These are phyloP conservation scores for Hycleus cichorii DNA, from an alignment of 1,140 invertebrate genomes.

Conservation along the genomic window DNA sequence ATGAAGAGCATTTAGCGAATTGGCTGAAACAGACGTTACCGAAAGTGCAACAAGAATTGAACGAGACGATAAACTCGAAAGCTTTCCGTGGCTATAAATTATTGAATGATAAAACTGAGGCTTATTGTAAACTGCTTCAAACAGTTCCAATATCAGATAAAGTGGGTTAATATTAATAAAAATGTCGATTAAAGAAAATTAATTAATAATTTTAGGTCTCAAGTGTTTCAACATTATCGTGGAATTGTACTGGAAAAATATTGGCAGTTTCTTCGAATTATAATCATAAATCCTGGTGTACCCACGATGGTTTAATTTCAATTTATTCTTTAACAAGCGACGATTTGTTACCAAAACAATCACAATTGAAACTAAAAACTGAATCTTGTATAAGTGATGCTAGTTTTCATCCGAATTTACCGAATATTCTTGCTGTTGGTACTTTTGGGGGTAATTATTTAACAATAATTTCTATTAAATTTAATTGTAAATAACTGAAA, in stretches of 20 bases:
- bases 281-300: constrained; percentile 35
- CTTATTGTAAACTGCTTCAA: background rate
- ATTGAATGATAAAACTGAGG: constrained; percentile 14
- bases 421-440: constrained; percentile 5
- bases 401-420: constrained; percentile 30
- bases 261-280: constrained; percentile 30
- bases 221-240: constrained; percentile 23
- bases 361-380: constrained; percentile 25
- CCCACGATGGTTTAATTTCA: constrained; percentile 29
- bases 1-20: constrained; percentile 32
- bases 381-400: constrained; percentile 29
- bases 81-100: constrained; percentile 29
- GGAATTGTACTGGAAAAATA: constrained; percentile 33
- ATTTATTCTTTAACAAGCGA: constrained; percentile 22
- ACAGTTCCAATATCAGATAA: background rate
- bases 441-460: background rate
- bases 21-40: constrained; percentile 34
- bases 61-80: constrained; percentile 27
- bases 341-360: constrained; percentile 24
- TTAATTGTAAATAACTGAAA: background rate
- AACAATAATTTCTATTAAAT: background rate
- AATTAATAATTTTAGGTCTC: constrained; percentile 7
- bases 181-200: background rate
- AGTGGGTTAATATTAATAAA: constrained; percentile 5
- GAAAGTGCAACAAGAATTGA: constrained; percentile 30